Evolutionary conservation across 2,888 invertebrate species (phyloP), one percentile per base, ranked within the genome.

Genomic region (Flabesymbios commensalis): DNA sequence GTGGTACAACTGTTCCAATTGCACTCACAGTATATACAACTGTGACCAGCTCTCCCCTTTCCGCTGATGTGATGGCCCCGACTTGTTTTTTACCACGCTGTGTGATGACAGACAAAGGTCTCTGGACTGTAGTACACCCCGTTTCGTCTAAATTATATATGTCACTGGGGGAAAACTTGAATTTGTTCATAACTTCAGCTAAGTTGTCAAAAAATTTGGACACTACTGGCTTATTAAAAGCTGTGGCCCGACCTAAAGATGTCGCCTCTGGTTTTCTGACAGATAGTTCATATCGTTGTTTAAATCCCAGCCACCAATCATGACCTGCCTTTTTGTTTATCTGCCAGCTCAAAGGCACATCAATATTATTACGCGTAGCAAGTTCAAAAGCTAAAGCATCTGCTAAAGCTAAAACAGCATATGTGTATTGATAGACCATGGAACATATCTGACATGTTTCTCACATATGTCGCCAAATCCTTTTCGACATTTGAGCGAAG

Each of bases 101-200:
- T n/a, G 62, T 65, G 3, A 68, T 33, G 17, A 66, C 58, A 14
- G 48, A 22, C 36, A 28, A 36, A 28, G 69, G 64, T 3, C 39
- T 54, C 55, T 71, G 67, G 41, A 63, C 61, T 17, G 64, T 71
- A 7, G 63, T 64, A 41, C 55, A 54, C 10, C 69, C 70, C 19
- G 65, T 71, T 54, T 71, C 70, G 48, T 68, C 70, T 22, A 49
- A 29, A 57, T 70, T 70, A 22, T 52, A 67, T 4, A 69, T 69
- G 29, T 49, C 49, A 22, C 10, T 10, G 14, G 49, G 26, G 10
- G 10, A 10, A 49, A 70, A 70, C 22, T 64, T 61, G 39, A 54
- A 54, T 36, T 43, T 65, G 42, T 41, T 52, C 42, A 63, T 31
- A 14, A 59, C 24, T 22, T n/a, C n/a, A 7, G 28, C 53, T 26